These are phyloP conservation scores for Symphodus melops DNA, from an alignment of 2,113 vertebrate genomes.

Conservation along the genomic window DNA sequence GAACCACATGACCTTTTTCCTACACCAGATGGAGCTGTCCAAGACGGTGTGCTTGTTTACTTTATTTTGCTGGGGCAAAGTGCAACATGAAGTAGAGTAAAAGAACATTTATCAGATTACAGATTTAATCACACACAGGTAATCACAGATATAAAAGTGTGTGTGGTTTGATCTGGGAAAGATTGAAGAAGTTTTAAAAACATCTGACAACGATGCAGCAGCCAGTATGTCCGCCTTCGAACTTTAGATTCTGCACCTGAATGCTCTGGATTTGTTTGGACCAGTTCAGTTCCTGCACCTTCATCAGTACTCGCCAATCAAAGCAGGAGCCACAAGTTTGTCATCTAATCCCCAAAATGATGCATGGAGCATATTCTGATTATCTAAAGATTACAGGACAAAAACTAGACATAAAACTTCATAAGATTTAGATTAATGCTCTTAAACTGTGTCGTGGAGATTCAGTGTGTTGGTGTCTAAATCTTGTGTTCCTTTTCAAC, in stretches of 20 bases:
- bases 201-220: too few species aligned
- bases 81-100: neutral
- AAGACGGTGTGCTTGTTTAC: neutral
- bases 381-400: neutral
- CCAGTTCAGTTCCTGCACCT: too few species aligned
- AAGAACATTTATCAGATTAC: neutral
- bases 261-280: too few species aligned
- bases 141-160: too few species aligned
- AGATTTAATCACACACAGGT: too few species aligned
- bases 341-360: too few species aligned
- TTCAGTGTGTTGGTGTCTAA: neutral
- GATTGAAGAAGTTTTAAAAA: too few species aligned
- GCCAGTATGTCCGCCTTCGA: too few species aligned
- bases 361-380: neutral
- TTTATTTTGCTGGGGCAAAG: slow-evolving; percentile 9
- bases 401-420: neutral
- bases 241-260: too few species aligned
- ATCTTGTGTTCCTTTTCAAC: neutral
- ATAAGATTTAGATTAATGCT: neutral
- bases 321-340: too few species aligned
- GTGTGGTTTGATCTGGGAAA: too few species aligned
- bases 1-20: neutral
- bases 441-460: neutral
- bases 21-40: neutral
- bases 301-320: too few species aligned